phyloP scores from a whole-genome alignment of 2,888 invertebrate species.

The Zhengitettix transpicula region DNA sequence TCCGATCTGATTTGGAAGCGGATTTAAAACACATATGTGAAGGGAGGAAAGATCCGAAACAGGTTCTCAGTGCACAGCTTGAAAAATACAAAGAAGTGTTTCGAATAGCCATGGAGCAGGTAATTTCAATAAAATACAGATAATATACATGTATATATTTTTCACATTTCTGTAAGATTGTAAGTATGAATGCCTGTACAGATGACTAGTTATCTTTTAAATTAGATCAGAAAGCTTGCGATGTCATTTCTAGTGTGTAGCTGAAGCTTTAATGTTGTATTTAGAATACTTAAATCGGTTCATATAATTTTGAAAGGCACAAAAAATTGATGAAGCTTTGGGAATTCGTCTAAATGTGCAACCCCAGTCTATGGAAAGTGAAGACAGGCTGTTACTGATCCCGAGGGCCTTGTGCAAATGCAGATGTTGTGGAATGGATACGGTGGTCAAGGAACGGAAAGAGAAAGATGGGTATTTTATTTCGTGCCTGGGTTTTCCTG shows the following conservation, averaged over 20 bases:
- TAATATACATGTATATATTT: too few species aligned
- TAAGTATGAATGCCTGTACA: too few species aligned
- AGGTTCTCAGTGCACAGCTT: slow-evolving; percentile 62
- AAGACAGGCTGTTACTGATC: slow-evolving; percentile 17
- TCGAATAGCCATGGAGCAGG: slow-evolving; percentile 54
- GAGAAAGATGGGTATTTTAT: slow-evolving; percentile 53
- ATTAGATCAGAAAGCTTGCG: too few species aligned
- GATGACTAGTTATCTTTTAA: too few species aligned
- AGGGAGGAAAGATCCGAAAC: slow-evolving; percentile 53
- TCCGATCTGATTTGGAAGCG: slow-evolving; percentile 79
- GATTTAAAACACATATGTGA: slow-evolving; percentile 75
- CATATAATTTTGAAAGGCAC: slow-evolving; percentile 18
- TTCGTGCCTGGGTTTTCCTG: slow-evolving; percentile 61
- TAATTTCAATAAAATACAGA: slow-evolving; percentile 20
- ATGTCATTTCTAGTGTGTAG: too few species aligned
- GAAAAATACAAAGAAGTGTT: slow-evolving; percentile 73
- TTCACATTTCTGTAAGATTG: too few species aligned
- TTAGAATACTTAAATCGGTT: too few species aligned
- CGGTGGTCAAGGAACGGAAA: slow-evolving; percentile 50
- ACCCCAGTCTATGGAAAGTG: slow-evolving; percentile 19
- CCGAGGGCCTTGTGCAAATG: slow-evolving; percentile 43
- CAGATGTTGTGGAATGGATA: slow-evolving; percentile 52
- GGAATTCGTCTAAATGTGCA: slow-evolving; percentile 48
- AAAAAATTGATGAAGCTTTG: slow-evolving; percentile 60
- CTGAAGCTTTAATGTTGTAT: too few species aligned